Conservation (phyloP, 2,888 invertebrate species). For the Hydraecia micacea region DNA sequence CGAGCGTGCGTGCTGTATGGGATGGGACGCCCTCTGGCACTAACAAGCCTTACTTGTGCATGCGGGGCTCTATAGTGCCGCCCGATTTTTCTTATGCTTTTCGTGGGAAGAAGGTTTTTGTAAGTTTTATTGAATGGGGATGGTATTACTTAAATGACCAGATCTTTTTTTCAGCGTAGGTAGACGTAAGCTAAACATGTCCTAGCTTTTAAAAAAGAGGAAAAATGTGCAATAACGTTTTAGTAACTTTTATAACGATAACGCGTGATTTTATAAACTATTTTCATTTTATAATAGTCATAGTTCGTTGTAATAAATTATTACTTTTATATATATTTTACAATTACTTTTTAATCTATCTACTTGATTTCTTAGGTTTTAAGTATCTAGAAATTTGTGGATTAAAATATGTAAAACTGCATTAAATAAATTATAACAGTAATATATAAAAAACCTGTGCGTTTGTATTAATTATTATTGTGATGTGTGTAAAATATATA, state of each 20-base stretch:
- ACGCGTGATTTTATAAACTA: constrained; percentile 72
- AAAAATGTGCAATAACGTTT: constrained; percentile 62
- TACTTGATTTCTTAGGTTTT: constrained; percentile 81
- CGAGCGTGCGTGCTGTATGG: neutral
- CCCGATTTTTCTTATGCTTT: neutral
- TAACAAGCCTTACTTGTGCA: neutral
- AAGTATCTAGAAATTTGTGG: constrained; percentile 75
- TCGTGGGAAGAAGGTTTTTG: neutral
- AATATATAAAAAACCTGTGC: constrained; percentile 78
- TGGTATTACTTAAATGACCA: constrained; percentile 37
- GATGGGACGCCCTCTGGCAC: neutral
- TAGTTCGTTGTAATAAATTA: constrained; percentile 87
- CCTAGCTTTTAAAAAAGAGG: constrained; percentile 42
- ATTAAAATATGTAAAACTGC: constrained; percentile 63
- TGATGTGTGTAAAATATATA: constrained; percentile 60
- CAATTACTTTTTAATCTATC: constrained; percentile 80
- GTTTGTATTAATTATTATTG: constrained; percentile 68
- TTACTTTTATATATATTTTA: constrained; percentile 74
- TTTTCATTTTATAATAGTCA: constrained; percentile 75
- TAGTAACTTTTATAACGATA: constrained; percentile 68
- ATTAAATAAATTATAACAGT: constrained; percentile 73
- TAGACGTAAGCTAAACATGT: constrained; percentile 63
- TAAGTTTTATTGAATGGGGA: neutral
- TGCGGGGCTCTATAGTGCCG: neutral
- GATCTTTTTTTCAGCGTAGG: neutral